Conservation (phyloP, 2,888 invertebrate species). For the Harpalus rufipes region DNA sequence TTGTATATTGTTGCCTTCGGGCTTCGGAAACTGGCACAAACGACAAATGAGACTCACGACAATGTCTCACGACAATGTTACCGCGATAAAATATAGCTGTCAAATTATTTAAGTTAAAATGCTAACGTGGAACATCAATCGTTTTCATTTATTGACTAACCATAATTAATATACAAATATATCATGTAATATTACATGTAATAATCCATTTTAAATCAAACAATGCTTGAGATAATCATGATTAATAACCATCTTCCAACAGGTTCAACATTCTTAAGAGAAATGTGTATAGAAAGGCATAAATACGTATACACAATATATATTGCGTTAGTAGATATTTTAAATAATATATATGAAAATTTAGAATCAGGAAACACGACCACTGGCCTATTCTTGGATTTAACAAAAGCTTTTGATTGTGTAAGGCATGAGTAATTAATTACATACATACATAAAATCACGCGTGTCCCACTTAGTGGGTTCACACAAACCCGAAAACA, state of each 20-base stretch:
- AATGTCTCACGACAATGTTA: constrained; percentile 6
- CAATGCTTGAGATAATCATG: constrained; percentile 19
- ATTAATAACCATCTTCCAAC: neutral
- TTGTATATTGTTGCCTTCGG: constrained; percentile 10
- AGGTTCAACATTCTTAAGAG: neutral
- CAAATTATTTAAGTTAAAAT: constrained; percentile 13
- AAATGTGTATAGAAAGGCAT: neutral
- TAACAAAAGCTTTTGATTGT: too few species aligned
- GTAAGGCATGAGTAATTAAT: too few species aligned
- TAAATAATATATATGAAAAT: too few species aligned
- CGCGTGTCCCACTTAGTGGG: too few species aligned
- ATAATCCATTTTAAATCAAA: constrained; percentile 21
- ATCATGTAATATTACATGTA: constrained; percentile 16
- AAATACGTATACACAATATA: too few species aligned
- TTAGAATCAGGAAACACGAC: too few species aligned
- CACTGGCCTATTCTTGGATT: too few species aligned
- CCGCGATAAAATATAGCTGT: constrained; percentile 19
- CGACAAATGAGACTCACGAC: constrained; percentile 8
- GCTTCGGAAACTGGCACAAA: constrained; percentile 21
- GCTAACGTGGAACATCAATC: neutral
- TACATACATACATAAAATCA: too few species aligned
- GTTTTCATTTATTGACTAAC: constrained; percentile 6
- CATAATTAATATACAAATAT: constrained; percentile 31
- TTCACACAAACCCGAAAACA: too few species aligned
- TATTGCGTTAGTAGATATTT: too few species aligned